Base-by-base conservation (phyloP, 2,113 vertebrate genomes). In the Calonectris borealis region DNA sequence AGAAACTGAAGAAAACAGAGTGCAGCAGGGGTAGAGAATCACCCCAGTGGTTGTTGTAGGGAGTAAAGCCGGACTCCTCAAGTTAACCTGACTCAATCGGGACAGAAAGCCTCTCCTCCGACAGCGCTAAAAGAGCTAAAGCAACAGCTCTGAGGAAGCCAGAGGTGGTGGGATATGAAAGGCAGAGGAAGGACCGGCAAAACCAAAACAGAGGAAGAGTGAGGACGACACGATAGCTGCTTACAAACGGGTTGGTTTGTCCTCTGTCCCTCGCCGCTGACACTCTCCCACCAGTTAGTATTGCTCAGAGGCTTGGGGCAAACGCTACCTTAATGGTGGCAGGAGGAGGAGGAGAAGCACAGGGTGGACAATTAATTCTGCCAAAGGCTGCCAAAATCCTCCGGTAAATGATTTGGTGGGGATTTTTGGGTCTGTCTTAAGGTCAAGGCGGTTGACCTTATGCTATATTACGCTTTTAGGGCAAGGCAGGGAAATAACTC, bases 161-260 rank as follows among this genome's bases (percentile, higher is more conserved):
- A 40, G 38, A 61, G n/a, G 2, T 75, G 34, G 11, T 60, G 46
- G 52, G 44, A 20, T 21, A 36, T 2, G 32, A 73, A 92, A 92
- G 32, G 42, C 4, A 58, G 58, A 46, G 70, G 8, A 90, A 72
- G 15, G 11, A 69, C 26, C 69, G 60, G 20, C 22, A 85, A 49
- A 76, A 60, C 29, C 15, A n/a, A 73, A 83, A 36, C 5, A 51
- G 48, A 70, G 20, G 19, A 80, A 26, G 14, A 55, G 40, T 10
- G 24, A 83, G 52, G n/a, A 21, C 1, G 4, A 12, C 2, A 2
- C 7, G 12, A 18, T 13, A 42, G 29, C 7, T 31, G 32, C 26
- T 66, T 31, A 34, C 2, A 26, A 9, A 46, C 0, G 1, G 0
- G 2, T 9, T 48, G 51, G 4, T 65, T 73, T 86, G 22, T 49